Base-by-base conservation (phyloP, 2,797 vertebrate genomes). In the Neostethus bicornis region DNA sequence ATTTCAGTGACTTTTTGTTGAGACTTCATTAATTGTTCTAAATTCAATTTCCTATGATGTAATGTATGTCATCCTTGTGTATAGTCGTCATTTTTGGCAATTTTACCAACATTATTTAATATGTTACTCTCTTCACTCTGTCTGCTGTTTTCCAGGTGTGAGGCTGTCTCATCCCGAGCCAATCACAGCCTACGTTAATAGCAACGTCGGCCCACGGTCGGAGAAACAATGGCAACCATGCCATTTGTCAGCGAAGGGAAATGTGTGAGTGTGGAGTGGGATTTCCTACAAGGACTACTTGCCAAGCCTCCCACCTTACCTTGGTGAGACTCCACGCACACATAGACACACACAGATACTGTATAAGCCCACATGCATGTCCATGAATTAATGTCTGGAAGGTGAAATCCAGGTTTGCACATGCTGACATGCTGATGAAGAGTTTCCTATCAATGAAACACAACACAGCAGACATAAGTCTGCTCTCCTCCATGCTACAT, bases 251-350 rank as follows among this genome's bases (percentile, higher is more conserved):
- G 89, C 12, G 93, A 94, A 78, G 90, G 91, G 83, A 94, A 92
- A 75, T 93, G 93, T 59, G 90, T 94, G 79, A 89, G 93, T 51
- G 93, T 94, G 80, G 93, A 94, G 72, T 96, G 94, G 94, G 94
- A 95, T 87, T 95, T 95, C 83, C 87, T 95, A 73, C 94, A 95
- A 49, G 94, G 94, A 58, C 90, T 96, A 11, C 77, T 92, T 74
- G 93, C 93, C 88, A 94, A 94, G 86, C 93, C 94, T 51, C 92
- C 92, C 48, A 93, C 94, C 0, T 83, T 94, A 65, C 93, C 94
- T 76, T 96, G 94, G 94, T 96, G 83, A 95, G 93, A 76, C 44
- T 51, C 1, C 38, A 44, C 47, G 42, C 57, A n/a, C 46, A 50
- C 11, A 38, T 34, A 59, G 64, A 44, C 28, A 56, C 50, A 69